phyloP scores from a whole-genome alignment of 2,888 invertebrate species.

The Megaustenia siamemsis region DNA sequence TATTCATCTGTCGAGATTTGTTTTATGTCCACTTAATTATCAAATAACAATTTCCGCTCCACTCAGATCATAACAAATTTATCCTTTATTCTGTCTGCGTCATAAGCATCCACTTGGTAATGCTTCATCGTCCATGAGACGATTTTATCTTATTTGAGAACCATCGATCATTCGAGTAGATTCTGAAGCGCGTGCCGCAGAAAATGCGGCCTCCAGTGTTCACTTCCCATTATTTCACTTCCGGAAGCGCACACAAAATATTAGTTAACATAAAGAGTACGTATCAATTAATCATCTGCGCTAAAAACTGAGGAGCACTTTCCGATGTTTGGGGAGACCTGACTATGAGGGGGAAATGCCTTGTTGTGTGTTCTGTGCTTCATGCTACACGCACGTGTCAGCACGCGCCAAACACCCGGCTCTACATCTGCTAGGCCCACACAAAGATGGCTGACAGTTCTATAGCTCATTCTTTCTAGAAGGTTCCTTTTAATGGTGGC shows the following conservation, averaged over 20 bases:
- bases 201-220: constrained; percentile 6
- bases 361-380: constrained; percentile 16
- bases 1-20: too few relatives aligned
- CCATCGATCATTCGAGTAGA: too few relatives aligned
- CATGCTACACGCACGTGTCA: constrained; percentile 2
- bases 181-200: not conserved
- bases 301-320: not conserved
- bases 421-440: not conserved
- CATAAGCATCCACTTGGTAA: too few relatives aligned
- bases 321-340: not conserved
- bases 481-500: too few relatives aligned
- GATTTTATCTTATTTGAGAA: too few relatives aligned
- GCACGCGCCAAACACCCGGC: constrained; percentile 24
- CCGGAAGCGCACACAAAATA: constrained; percentile 26
- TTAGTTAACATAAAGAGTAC: constrained; percentile 4
- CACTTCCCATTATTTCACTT: constrained; percentile 4
- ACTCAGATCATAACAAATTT: too few relatives aligned
- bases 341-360: not conserved
- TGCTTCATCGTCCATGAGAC: too few relatives aligned
- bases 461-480: not conserved
- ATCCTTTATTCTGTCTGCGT: too few relatives aligned
- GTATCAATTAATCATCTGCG: constrained; percentile 17
- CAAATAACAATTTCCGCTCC: too few relatives aligned
- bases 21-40: too few relatives aligned
- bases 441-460: not conserved